Evolutionary conservation across 2,888 invertebrate species (phyloP).

Genomic region (Julus scanicus): DNA sequence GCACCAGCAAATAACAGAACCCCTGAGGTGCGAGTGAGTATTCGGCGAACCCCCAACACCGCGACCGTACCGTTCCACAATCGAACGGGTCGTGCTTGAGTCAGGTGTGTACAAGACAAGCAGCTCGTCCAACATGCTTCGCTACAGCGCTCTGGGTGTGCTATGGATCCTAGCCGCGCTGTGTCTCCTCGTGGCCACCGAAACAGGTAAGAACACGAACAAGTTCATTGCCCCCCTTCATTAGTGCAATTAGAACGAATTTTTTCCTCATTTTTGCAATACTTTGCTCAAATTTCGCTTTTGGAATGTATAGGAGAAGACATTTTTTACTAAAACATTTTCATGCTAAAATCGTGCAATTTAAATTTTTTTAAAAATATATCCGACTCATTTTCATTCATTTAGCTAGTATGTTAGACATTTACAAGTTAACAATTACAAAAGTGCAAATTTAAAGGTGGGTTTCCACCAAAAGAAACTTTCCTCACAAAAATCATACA

Average conservation of each 20-base stretch:
- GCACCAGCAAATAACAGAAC: neutral
- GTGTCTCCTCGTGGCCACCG: neutral
- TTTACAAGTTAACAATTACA: too few species aligned
- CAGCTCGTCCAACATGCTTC: neutral
- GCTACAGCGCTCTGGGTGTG: neutral
- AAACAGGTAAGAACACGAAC: neutral
- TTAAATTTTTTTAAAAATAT: too few species aligned
- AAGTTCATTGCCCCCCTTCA: slow-evolving; percentile 22
- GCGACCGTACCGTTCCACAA: neutral
- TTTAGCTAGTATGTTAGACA: too few species aligned
- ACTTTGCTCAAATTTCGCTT: neutral
- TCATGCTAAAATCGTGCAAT: too few species aligned
- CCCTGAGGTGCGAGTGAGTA: too few species aligned
- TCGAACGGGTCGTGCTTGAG: neutral
- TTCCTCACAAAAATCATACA: too few species aligned
- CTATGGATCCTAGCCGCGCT: neutral
- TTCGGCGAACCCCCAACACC: neutral
- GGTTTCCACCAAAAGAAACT: too few species aligned
- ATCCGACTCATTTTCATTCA: too few species aligned
- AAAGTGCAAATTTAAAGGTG: too few species aligned
- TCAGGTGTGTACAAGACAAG: neutral
- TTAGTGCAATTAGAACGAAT: neutral
- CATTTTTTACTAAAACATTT: too few species aligned
- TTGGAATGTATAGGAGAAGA: neutral
- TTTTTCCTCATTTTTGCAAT: neutral